Evolutionary conservation across 64 coral and sea anemone genomes (phyloP).

Genomic region (Porites lutea): DNA sequence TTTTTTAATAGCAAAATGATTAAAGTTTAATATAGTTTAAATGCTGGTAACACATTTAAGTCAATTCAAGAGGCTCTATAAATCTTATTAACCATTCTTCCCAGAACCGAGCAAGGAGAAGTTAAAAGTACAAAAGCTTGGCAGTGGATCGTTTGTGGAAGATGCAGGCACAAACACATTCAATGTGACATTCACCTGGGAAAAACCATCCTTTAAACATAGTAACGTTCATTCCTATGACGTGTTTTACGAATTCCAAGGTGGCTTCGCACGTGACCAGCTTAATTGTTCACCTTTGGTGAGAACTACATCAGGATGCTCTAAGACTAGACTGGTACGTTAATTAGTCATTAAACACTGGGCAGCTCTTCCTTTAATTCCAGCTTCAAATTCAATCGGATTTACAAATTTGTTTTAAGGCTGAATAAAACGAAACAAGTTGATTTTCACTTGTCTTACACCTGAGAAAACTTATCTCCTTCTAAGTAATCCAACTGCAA

Average conservation of each 20-base stretch:
- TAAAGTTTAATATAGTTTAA: too few species aligned
- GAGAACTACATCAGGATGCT: not conserved
- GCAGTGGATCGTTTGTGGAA: not conserved
- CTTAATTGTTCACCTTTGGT: not conserved
- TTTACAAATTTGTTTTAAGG: too few species aligned
- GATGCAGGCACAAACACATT: constrained; percentile 9
- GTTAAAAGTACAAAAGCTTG: not conserved
- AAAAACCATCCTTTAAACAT: constrained; percentile 2
- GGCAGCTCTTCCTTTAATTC: too few species aligned
- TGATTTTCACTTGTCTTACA: too few species aligned
- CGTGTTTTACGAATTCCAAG: not conserved
- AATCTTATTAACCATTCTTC: too few species aligned
- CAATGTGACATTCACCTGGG: constrained; percentile 16
- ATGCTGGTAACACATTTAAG: too few species aligned
- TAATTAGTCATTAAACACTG: not conserved
- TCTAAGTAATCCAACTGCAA: too few species aligned
- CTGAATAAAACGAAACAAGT: too few species aligned
- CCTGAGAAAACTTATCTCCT: too few species aligned
- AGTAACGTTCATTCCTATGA: constrained; percentile 16
- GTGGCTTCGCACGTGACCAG: not conserved
- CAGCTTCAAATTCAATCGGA: too few species aligned
- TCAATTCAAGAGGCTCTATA: too few species aligned
- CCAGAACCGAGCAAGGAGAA: not conserved
- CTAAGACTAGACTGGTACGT: not conserved
- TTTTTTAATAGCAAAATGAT: too few species aligned